These are phyloP conservation scores for Nephrotoma guestfalica DNA, from an alignment of 2,888 invertebrate species.

Conservation along the genomic window DNA sequence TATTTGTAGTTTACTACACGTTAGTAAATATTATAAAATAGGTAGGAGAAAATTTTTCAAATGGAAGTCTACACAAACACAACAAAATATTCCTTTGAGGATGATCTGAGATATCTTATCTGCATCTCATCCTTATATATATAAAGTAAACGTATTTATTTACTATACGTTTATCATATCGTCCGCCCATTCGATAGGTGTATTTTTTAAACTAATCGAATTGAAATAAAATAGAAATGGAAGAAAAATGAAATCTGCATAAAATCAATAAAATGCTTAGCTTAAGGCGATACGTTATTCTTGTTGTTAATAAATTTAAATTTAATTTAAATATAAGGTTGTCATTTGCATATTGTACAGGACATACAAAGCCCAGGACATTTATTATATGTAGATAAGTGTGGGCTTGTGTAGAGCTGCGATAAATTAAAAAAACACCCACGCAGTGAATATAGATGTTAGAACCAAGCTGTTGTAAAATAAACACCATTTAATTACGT, in stretches of 20 bases:
- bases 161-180: background rate
- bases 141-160: background rate
- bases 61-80: background rate
- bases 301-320: background rate
- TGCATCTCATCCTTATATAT: background rate
- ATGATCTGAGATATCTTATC: background rate
- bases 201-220: background rate
- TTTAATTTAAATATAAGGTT: background rate
- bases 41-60: background rate
- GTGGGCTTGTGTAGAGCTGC: no score
- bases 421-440: no score
- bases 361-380: background rate
- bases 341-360: background rate
- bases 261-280: background rate
- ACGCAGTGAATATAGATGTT: no score
- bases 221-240: background rate
- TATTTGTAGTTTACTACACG: background rate
- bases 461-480: no score
- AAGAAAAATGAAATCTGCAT: background rate
- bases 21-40: background rate
- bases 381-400: no score
- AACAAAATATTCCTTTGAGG: background rate
- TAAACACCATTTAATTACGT: no score
- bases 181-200: background rate
- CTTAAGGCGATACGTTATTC: background rate